These are phyloP conservation scores for Panthera leo DNA, from an alignment of 2,113 vertebrate genomes.

Conservation along the genomic window DNA sequence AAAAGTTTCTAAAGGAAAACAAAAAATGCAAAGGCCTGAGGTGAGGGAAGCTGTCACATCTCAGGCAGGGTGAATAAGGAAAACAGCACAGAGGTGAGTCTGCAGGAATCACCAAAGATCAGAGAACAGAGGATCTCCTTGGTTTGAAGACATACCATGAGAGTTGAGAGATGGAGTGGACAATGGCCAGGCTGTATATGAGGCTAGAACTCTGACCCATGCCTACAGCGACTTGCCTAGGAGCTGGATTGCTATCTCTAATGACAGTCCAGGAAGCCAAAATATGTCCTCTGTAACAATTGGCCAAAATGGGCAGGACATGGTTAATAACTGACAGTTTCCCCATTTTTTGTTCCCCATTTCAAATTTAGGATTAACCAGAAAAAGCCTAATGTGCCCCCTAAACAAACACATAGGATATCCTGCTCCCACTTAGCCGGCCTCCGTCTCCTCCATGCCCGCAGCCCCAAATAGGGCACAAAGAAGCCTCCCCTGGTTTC, in stretches of 20 bases:
- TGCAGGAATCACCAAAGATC: too few relatives aligned
- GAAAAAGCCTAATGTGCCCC: background rate
- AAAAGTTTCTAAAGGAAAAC: background rate
- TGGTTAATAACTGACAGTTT: background rate
- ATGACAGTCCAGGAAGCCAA: background rate
- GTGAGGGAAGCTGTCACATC: background rate
- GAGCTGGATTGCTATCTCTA: background rate
- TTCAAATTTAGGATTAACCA: background rate
- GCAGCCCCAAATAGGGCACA: rapidly evolving
- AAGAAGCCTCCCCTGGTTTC: rapidly evolving
- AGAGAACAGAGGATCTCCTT: rapidly evolving
- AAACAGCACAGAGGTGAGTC: background rate
- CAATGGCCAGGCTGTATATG: background rate
- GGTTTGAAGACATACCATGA: background rate
- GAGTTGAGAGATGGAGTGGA: too few relatives aligned
- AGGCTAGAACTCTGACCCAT: background rate
- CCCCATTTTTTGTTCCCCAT: background rate
- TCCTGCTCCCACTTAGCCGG: rapidly evolving
- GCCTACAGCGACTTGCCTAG: background rate
- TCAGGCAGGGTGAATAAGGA: too few relatives aligned
- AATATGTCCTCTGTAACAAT: background rate
- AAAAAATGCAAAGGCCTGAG: background rate
- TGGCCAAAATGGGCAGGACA: background rate
- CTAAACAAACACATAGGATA: rapidly evolving
- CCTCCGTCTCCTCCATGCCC: background rate